These are phyloP conservation scores for Caenorhabditis inopinata DNA, from an alignment of 1,140 invertebrate species.

Conservation along the genomic window DNA sequence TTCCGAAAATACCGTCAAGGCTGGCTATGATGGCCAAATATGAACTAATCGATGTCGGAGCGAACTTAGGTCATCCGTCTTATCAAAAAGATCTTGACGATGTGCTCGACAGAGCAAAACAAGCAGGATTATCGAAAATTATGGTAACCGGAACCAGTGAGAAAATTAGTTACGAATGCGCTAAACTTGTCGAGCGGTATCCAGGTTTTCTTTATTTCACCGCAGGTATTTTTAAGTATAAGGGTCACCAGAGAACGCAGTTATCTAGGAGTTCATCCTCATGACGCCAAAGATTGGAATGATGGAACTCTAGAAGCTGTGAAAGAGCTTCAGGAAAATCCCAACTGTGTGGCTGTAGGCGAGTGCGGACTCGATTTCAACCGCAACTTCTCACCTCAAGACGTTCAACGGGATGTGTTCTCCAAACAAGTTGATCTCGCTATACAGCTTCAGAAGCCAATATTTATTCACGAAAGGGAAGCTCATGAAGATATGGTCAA, in stretches of 20 bases:
- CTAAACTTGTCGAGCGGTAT: slow-evolving; percentile 71
- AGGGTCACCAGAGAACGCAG: background rate
- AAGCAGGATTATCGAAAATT: slow-evolving; percentile 72
- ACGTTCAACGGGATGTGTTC: slow-evolving; percentile 82
- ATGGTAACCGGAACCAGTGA: slow-evolving; percentile 51
- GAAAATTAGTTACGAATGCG: slow-evolving; percentile 49
- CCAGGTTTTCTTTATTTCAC: slow-evolving; percentile 87
- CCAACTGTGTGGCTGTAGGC: slow-evolving; percentile 87
- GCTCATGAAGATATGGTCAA: slow-evolving; percentile 79
- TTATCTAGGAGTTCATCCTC: slow-evolving; percentile 84
- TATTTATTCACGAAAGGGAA: slow-evolving; percentile 86
- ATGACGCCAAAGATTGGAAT: slow-evolving; percentile 89
- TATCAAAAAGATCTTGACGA: slow-evolving; percentile 86
- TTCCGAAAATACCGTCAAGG: background rate
- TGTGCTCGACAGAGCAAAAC: slow-evolving; percentile 85
- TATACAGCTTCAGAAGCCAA: slow-evolving; percentile 81
- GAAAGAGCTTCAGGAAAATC: slow-evolving; percentile 73
- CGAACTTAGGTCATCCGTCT: slow-evolving; percentile 92
- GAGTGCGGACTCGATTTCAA: slow-evolving; percentile 92
- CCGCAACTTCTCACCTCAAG: slow-evolving; percentile 85
- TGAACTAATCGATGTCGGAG: slow-evolving; percentile 81
- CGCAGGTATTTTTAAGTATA: slow-evolving; percentile 72
- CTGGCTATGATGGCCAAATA: slow-evolving; percentile 42
- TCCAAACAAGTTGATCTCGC: slow-evolving; percentile 84
- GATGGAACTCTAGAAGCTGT: slow-evolving; percentile 68